phyloP scores from a whole-genome alignment of 1,140 invertebrate species.

The Panulirus ornatus region DNA sequence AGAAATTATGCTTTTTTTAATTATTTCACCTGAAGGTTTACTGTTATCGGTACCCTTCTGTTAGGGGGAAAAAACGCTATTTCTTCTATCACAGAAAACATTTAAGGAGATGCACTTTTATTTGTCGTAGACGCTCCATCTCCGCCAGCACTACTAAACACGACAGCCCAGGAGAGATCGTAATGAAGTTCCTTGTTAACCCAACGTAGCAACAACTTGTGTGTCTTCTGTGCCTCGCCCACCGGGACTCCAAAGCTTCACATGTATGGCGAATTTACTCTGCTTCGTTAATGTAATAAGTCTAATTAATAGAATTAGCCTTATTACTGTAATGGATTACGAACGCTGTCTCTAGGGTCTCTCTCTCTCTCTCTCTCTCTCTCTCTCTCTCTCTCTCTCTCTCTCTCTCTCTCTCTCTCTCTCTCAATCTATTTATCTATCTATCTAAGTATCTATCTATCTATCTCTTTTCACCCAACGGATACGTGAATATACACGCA shows the following conservation, averaged over 20 bases:
- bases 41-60: not conserved
- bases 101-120: not conserved
- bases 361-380: not conserved
- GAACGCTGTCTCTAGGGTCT: slow-evolving; percentile 10
- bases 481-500: no score
- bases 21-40: no score
- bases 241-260: not conserved
- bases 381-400: slow-evolving; percentile 20
- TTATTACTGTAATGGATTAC: slow-evolving; percentile 34
- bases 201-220: not conserved
- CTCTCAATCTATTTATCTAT: slow-evolving; percentile 12
- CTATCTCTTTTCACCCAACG: no score
- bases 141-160: not conserved
- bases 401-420: slow-evolving; percentile 36
- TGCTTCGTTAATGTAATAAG: slow-evolving; percentile 26
- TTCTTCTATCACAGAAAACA: not conserved
- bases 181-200: no score
- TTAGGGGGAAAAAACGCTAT: not conserved
- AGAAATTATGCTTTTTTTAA: no score
- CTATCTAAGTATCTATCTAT: not conserved
- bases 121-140: not conserved
- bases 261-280: slow-evolving; percentile 16
- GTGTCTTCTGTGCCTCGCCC: not conserved
- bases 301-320: slow-evolving; percentile 33
- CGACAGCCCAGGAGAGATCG: no score